Percentiles rank a stretch among this genome's conserved stretches.
These are phyloP conservation scores for Meloidogyne hapla DNA, from an alignment of 1,140 invertebrate species.

Conservation along the genomic window DNA sequence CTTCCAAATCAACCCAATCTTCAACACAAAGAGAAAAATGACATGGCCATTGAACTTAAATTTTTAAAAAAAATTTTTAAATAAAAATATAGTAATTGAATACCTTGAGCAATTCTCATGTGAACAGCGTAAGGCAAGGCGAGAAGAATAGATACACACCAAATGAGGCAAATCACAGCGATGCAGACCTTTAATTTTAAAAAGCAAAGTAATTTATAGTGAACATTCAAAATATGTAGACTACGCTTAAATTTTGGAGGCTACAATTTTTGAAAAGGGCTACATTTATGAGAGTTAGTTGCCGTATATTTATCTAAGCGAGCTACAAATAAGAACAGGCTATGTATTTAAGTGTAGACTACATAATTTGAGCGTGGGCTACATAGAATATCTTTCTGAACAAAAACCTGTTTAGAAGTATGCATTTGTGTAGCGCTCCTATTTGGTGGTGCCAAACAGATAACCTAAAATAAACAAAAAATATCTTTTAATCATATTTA, in stretches of 20 bases:
- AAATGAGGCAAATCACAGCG: conserved; percentile 81
- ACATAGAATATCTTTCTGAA: background rate
- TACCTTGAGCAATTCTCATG: conserved; percentile 67
- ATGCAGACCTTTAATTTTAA: conserved; percentile 68
- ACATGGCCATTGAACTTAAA: conserved; percentile 45
- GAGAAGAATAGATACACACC: conserved; percentile 80
- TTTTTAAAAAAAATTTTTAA: background rate
- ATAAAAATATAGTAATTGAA: background rate
- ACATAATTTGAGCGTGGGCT: too few species aligned
- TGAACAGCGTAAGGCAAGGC: conserved; percentile 90
- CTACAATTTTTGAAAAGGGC: too few species aligned
- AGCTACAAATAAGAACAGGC: too few species aligned
- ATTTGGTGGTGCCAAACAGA: conserved; percentile 9
- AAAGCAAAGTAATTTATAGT: too few species aligned
- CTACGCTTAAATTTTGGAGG: too few species aligned
- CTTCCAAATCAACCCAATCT: conserved; percentile 47
- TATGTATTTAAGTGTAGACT: too few species aligned
- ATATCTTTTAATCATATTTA: background rate
- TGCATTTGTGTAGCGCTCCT: conserved; percentile 6
- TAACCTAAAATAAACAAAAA: conserved; percentile 1
- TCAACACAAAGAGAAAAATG: conserved; percentile 56
- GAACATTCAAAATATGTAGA: too few species aligned
- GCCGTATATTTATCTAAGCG: too few species aligned
- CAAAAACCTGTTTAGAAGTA: conserved; percentile 17
- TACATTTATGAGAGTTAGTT: too few species aligned